A percentile compares a stretch with the other conserved stretches of the same genome.
These are phyloP conservation scores for Arctocebus calabarensis DNA, from an alignment of 2,797 vertebrate species.

Conservation along the genomic window DNA sequence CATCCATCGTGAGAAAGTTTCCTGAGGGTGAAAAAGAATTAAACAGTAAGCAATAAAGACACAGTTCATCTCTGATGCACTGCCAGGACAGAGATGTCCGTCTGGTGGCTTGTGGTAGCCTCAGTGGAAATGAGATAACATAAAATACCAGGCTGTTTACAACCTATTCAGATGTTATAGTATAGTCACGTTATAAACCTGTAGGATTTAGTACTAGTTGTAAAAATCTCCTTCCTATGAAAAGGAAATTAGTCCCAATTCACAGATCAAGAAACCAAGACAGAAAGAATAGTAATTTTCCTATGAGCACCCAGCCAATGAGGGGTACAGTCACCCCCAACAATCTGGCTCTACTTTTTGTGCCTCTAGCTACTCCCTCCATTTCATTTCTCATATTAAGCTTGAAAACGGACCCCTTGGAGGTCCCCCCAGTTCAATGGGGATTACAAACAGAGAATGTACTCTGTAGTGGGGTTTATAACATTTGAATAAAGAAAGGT, in stretches of 20 bases:
- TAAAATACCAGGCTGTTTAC: background rate
- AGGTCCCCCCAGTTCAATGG: background rate
- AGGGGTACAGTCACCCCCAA: background rate
- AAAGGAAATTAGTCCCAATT: background rate
- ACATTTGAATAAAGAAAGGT: background rate
- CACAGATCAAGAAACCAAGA: conserved; percentile 1
- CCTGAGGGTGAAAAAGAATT: background rate
- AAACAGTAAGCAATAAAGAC: background rate
- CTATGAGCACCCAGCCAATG: background rate
- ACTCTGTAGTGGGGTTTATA: background rate
- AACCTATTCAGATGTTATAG: background rate
- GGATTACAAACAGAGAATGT: background rate
- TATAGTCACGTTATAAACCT: background rate
- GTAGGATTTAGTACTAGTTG: background rate
- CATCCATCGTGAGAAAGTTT: background rate
- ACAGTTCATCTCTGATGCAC: background rate
- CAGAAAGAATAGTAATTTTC: background rate
- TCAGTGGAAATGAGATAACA: background rate
- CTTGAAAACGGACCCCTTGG: background rate
- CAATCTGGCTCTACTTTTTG: background rate
- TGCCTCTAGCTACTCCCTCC: background rate
- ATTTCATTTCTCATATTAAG: background rate
- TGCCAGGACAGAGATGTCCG: background rate
- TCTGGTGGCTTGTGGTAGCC: background rate
- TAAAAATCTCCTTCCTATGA: background rate